Evolutionary conservation across 1,140 invertebrate species (phyloP).

Genomic region (Chironomus tepperi): DNA sequence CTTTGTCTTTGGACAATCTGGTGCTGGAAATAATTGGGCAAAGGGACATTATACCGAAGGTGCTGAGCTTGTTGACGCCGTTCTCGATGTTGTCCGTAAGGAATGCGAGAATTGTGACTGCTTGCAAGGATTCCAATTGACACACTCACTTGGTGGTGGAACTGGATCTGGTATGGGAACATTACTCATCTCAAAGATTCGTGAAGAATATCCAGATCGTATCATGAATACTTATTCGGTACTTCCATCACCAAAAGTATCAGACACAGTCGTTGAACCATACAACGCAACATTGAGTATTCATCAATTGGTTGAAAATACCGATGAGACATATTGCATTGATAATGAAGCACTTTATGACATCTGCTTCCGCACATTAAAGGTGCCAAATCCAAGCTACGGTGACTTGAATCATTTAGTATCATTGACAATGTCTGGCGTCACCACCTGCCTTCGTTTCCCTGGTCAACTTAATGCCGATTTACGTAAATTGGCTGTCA

Average conservation of each 20-base stretch:
- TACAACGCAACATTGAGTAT: slow-evolving; percentile 70
- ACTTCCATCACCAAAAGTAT: slow-evolving; percentile 67
- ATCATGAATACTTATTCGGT: slow-evolving; percentile 84
- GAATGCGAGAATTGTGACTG: slow-evolving; percentile 66
- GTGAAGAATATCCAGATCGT: slow-evolving; percentile 72
- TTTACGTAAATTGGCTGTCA: slow-evolving; percentile 78
- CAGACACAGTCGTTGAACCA: slow-evolving; percentile 65
- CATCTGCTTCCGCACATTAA: slow-evolving; percentile 79
- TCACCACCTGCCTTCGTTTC: slow-evolving; percentile 65
- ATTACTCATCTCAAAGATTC: slow-evolving; percentile 65
- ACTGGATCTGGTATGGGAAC: slow-evolving; percentile 76
- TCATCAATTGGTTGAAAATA: slow-evolving; percentile 73
- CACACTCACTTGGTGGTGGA: slow-evolving; percentile 65
- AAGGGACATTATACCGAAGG: slow-evolving; percentile 73
- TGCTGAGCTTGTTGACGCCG: slow-evolving; percentile 66
- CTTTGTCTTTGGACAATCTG: slow-evolving; percentile 59
- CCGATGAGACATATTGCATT: slow-evolving; percentile 73
- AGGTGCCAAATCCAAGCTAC: slow-evolving; percentile 68
- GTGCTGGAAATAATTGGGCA: slow-evolving; percentile 65
- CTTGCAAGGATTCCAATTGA: slow-evolving; percentile 69
- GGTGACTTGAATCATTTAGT: slow-evolving; percentile 71
- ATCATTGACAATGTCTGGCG: slow-evolving; percentile 69
- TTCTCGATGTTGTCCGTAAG: slow-evolving; percentile 69
- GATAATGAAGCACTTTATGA: slow-evolving; percentile 85
- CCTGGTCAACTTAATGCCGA: slow-evolving; percentile 76